Evolutionary conservation across 1,140 invertebrate species (phyloP), one percentile per base, ranked within the genome.

Genomic region (Micrasema longulum): DNA sequence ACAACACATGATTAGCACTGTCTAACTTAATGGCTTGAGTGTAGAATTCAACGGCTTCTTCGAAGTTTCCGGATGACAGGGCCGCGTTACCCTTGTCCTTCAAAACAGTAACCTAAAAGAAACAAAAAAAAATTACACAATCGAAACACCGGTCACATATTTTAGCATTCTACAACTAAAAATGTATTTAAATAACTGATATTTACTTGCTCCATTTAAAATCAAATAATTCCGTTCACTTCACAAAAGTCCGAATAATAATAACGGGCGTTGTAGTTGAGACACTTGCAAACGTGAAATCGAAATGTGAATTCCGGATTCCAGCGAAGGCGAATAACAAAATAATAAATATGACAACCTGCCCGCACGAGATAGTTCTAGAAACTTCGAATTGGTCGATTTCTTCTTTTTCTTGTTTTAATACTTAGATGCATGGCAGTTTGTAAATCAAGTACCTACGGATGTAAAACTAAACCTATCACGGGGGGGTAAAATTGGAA

Each of bases 31-130:
- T 95, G 1, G 92, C 95, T 77, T 93, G 87, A 3, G 92, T 89
- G 78, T 97, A 97, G 76, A 79, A 88, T 66, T 90, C 86, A 36
- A 95, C 87, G 0, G 95, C 95, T 69, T 93, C 90, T 1, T 91
- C 87, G 71, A 89, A 91, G 35, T 94, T 91, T 41, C 90, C 91
- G 1, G 87, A 88, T 71, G 90, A 87, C 57, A 96, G 85, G 7
- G 94, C 93, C 14, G 88, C 86, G 81, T 97, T 97, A 38, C 95
- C 95, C 82, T 92, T 90, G 77, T 95, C 93, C 81, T 96, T 96
- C 68, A 95, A 85, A 77, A 84, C 86, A 77, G 89, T 87, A 57
- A 93, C 92, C 93, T 95, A 70, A 63, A 70, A 70, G 20, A n/a
- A 14, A 47, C 12, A 53, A 38, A 36, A 4, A n/a, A 65, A 26